Percentiles rank a stretch among this genome's conserved stretches.
These are phyloP conservation scores for Drosophila rhopaloa DNA, from an alignment of 1,140 invertebrate genomes.

Conservation along the genomic window DNA sequence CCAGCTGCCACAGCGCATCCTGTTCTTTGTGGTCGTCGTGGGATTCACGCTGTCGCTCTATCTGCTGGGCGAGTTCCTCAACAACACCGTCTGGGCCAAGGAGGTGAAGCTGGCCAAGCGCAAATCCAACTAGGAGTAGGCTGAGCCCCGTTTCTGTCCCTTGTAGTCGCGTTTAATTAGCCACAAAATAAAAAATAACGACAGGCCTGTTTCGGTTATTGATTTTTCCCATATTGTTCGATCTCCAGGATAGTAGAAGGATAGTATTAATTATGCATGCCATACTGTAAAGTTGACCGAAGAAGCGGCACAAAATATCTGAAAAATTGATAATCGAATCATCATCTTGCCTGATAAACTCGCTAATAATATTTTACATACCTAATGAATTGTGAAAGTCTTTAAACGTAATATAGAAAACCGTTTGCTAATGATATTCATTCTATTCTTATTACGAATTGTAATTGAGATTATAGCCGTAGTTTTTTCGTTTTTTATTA, in stretches of 20 bases:
- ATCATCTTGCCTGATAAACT: slow-evolving; percentile 10
- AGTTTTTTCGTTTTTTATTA: slow-evolving; percentile 34
- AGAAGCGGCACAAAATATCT: not conserved
- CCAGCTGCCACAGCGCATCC: slow-evolving; percentile 88
- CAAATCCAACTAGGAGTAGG: slow-evolving; percentile 74
- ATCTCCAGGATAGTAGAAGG: not conserved
- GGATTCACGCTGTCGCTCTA: slow-evolving; percentile 87
- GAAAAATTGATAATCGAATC: not conserved
- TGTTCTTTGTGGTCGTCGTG: slow-evolving; percentile 89
- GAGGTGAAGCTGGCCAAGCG: slow-evolving; percentile 86
- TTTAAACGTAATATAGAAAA: slow-evolving; percentile 22
- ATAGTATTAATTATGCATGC: not conserved
- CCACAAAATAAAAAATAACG: slow-evolving; percentile 38
- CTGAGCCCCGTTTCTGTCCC: slow-evolving; percentile 39
- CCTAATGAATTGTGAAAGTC: slow-evolving; percentile 17
- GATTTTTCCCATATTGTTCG: slow-evolving; percentile 4
- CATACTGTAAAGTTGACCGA: not conserved
- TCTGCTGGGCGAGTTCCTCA: slow-evolving; percentile 89
- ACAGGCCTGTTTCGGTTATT: slow-evolving; percentile 3
- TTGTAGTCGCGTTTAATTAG: slow-evolving; percentile 62
- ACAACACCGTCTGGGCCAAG: slow-evolving; percentile 90
- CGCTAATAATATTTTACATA: slow-evolving; percentile 42
- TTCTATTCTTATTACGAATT: slow-evolving; percentile 35
- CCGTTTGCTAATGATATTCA: slow-evolving; percentile 53
- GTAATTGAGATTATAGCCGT: slow-evolving; percentile 54